Conservation (phyloP, 2,113 vertebrate species). For the Chaetura pelagica region DNA sequence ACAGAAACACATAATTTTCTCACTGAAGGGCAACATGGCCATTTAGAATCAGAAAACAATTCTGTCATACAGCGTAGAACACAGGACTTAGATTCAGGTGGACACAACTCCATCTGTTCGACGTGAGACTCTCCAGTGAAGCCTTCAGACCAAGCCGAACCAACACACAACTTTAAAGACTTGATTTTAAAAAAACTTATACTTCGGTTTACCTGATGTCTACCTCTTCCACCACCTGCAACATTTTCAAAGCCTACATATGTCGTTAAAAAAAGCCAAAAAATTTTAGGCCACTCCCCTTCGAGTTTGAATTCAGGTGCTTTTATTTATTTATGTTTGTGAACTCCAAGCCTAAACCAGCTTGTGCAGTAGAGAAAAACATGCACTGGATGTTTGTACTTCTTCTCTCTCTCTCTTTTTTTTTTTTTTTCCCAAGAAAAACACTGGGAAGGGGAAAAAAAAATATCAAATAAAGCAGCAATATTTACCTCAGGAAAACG, state of each 20-base stretch:
- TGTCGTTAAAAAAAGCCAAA: fast-evolving
- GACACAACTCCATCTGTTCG: background rate
- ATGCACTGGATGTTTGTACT: fast-evolving
- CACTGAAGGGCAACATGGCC: background rate
- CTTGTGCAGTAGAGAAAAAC: fast-evolving
- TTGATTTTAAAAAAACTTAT: background rate
- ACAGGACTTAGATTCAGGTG: background rate
- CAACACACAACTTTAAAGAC: fast-evolving
- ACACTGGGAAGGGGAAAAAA: fast-evolving
- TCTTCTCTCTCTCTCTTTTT: too few species aligned
- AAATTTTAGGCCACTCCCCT: background rate
- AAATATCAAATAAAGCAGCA: fast-evolving
- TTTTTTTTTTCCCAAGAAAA: background rate
- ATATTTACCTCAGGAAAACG: fast-evolving
- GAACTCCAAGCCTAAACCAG: background rate
- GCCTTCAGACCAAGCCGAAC: background rate
- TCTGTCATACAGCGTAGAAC: background rate
- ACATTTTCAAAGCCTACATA: background rate
- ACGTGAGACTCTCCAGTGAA: fast-evolving
- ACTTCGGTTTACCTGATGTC: fast-evolving
- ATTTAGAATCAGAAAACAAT: background rate
- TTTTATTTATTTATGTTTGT: background rate
- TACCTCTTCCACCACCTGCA: background rate
- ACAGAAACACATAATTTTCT: background rate
- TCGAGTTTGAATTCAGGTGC: background rate